Base-by-base conservation (phyloP, 2,888 invertebrate genomes). In the Lasioglossum oenotherae region DNA sequence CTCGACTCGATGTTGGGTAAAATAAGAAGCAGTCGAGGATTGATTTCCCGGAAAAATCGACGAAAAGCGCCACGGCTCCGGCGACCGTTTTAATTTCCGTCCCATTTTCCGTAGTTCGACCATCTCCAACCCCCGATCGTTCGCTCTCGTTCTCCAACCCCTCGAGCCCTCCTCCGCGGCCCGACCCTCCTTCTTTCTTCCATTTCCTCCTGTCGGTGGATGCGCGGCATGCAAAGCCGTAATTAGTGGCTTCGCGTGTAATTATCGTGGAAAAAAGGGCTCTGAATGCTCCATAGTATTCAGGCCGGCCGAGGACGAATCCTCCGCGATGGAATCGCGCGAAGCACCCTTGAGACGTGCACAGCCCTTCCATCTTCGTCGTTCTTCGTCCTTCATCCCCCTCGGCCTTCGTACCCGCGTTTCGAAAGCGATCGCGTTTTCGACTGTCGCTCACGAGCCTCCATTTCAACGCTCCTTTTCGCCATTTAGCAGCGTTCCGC, bases 201-300 rank as follows among this genome's bases (percentile, higher is more conserved):
- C 82, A 77, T 85, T 80, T 84, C 86, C 85, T 84, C 80, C 27
- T 75, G 79, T 69, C 78, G 84, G 74, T 79, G 83, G 83, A 86
- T 82, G 89, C 87, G 87, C 87, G 85, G 85, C 83, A 84, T 64
- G 87, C 84, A 81, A 86, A 87, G 82, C 89, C 81, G 90, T 93
- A 93, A 94, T 94, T 93, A 93, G 90, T 89, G 91, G 92, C 92
- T 92, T 89, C 86, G 90, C 88, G 91, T 90, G 91, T 93, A 93
- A 94, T 94, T 93, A 93, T 93, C 90, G 86, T 92, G 87, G 81
- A 91, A 90, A 89, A 91, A 64, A 87, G 81, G 82, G 74, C 74
- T 77, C 82, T 85, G 73, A 89, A 87, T 89, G 74, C 80, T 35
- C 81, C 86, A 83, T 84, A 79, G 81, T 77, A 85, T 87, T 84